These are phyloP conservation scores for Empidonax traillii DNA, from an alignment of 2,113 vertebrate genomes.

Conservation along the genomic window DNA sequence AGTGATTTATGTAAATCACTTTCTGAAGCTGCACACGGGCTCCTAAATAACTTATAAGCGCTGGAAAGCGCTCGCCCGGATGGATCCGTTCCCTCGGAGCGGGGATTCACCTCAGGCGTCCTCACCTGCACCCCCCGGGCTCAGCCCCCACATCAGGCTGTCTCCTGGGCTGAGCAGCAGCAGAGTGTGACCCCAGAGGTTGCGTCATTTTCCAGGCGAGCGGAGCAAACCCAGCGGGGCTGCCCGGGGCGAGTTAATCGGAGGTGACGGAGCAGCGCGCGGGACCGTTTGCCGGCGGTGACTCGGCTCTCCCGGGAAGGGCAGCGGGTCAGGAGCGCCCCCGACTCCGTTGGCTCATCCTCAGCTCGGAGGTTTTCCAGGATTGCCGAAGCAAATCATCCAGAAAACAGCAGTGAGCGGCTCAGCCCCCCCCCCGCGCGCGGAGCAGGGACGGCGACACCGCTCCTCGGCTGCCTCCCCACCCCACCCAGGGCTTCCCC, in stretches of 20 bases:
- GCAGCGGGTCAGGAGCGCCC: not conserved
- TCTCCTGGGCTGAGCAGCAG: not conserved
- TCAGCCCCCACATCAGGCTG: accelerated
- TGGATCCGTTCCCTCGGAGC: not conserved
- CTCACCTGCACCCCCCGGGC: not conserved
- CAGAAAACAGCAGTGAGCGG: not conserved
- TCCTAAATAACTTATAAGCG: not conserved
- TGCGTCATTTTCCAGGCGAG: not conserved
- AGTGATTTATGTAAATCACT: constrained; percentile 2
- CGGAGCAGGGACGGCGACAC: accelerated
- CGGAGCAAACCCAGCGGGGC: not conserved
- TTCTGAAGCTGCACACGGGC: not conserved
- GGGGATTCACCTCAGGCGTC: not conserved
- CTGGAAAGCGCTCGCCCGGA: not conserved
- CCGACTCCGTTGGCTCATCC: accelerated
- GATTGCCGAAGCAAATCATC: not conserved
- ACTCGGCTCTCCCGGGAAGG: not conserved
- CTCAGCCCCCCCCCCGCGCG: not conserved
- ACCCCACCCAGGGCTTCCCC: not conserved
- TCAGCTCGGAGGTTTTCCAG: not conserved
- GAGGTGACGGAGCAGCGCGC: constrained; percentile 3
- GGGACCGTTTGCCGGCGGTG: not conserved
- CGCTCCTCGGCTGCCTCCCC: not conserved
- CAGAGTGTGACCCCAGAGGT: not conserved
- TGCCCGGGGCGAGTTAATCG: not conserved